Percentiles rank a stretch among this genome's conserved stretches.
These are phyloP conservation scores for Anagrus nilaparvatae DNA, from an alignment of 1,140 invertebrate species.

Conservation along the genomic window DNA sequence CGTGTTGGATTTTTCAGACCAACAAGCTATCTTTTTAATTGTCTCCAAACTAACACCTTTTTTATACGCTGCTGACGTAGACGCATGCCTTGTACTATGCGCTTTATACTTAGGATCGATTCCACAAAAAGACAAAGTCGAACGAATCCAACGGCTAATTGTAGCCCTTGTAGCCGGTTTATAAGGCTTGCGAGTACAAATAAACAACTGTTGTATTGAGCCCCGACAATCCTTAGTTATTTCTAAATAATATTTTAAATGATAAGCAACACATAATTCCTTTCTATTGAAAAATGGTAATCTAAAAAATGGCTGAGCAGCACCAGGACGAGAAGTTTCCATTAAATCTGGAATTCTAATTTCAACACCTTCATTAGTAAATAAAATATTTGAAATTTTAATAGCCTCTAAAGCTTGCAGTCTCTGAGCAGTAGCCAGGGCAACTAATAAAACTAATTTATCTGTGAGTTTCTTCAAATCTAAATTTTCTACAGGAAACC, in stretches of 20 bases:
- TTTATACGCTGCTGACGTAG: constrained; percentile 3
- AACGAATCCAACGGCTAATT: constrained; percentile 20
- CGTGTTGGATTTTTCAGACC: constrained; percentile 15
- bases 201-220: not conserved
- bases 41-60: constrained; percentile 9
- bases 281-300: constrained; percentile 4
- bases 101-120: constrained; percentile 5
- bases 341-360: constrained; percentile 11
- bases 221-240: not conserved
- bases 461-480: constrained; percentile 3
- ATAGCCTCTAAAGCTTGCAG: constrained; percentile 14
- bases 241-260: constrained; percentile 2
- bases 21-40: constrained; percentile 15
- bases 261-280: constrained; percentile 6
- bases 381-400: constrained; percentile 13
- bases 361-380: not conserved
- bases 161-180: constrained; percentile 14
- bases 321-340: constrained; percentile 5
- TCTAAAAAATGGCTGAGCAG: constrained; percentile 1
- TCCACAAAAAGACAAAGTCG: constrained; percentile 4
- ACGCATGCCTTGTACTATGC: constrained; percentile 1
- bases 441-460: constrained; percentile 1
- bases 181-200: constrained; percentile 15
- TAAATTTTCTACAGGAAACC: not conserved
- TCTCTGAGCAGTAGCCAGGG: constrained; percentile 9